Percentiles rank a stretch among this genome's conserved stretches.
These are phyloP conservation scores for Myotis findleyi DNA, from an alignment of 2,797 vertebrate genomes.

Conservation along the genomic window DNA sequence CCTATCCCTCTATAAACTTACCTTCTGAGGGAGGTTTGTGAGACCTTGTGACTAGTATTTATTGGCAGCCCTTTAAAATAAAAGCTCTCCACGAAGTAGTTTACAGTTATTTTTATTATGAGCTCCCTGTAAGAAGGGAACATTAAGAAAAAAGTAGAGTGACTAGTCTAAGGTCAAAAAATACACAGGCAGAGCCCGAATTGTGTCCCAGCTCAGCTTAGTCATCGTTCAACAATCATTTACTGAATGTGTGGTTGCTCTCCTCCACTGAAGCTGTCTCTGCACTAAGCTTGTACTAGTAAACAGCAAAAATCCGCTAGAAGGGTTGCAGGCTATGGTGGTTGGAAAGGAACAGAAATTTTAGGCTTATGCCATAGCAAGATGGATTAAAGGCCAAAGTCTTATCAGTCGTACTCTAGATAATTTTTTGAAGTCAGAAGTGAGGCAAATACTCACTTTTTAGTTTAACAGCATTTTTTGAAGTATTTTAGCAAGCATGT, in stretches of 20 bases:
- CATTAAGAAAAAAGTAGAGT: not conserved
- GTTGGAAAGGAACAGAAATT: conserved; percentile 47
- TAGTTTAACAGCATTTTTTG: not conserved
- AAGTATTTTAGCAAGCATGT: conserved; percentile 38
- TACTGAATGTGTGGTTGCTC: not conserved
- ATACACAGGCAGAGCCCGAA: not conserved
- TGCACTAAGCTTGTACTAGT: not conserved
- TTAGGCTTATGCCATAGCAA: conserved; percentile 20
- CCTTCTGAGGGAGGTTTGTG: not conserved
- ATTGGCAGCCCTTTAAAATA: conserved; percentile 32
- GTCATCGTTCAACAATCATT: not conserved
- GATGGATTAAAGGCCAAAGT: conserved; percentile 28
- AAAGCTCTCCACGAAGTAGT: not conserved
- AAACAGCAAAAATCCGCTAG: conserved; percentile 20
- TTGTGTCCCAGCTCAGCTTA: conserved; percentile 27
- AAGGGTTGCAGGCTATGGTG: not conserved
- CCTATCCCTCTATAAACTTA: not conserved
- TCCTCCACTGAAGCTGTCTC: not conserved
- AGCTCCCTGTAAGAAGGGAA: conserved; percentile 3
- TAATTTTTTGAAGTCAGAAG: conserved; percentile 25
- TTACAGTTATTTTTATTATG: not conserved
- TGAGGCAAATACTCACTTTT: not conserved
- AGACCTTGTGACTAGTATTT: conserved; percentile 15
- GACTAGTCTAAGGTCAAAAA: conserved; percentile 39
- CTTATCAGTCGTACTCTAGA: not conserved